Conservation (phyloP, 2,888 invertebrate species). For the Tromatobia lineatoria region DNA sequence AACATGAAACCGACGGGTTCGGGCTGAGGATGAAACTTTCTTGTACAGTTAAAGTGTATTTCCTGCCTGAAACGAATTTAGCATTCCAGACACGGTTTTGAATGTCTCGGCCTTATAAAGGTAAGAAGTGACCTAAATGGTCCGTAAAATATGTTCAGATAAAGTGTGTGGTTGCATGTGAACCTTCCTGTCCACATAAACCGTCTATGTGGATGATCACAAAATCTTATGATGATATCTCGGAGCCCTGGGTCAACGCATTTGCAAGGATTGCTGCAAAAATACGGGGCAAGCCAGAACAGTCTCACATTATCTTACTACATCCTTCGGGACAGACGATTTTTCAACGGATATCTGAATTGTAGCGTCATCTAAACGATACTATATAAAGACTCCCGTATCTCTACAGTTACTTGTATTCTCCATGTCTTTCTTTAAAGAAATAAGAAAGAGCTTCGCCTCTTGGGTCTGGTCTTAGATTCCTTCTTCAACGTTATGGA, state of each 20-base stretch:
- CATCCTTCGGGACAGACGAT: constrained; percentile 28
- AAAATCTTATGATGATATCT: constrained; percentile 9
- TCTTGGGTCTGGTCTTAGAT: constrained; percentile 39
- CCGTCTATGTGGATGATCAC: neutral
- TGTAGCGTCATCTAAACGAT: constrained; percentile 79
- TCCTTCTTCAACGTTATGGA: constrained; percentile 44
- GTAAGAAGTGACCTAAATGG: neutral
- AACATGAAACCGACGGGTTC: neutral
- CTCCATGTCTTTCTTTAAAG: constrained; percentile 60
- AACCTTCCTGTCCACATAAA: neutral
- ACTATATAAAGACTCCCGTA: constrained; percentile 72
- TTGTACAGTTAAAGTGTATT: neutral
- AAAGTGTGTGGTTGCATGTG: neutral
- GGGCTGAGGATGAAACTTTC: neutral
- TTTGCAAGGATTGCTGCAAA: neutral
- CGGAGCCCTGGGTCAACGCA: neutral
- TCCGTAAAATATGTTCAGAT: neutral
- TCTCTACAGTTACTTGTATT: constrained; percentile 34
- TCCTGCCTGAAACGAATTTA: neutral
- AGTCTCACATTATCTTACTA: neutral
- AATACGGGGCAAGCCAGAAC: neutral
- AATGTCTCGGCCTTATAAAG: neutral
- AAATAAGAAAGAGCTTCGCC: constrained; percentile 40
- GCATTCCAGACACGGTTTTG: neutral
- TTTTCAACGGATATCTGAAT: constrained; percentile 78